Percentiles rank a stretch among this genome's conserved stretches.
Conservation (phyloP, 2,113 vertebrate genomes). For the Trochalopteron elliotii region DNA sequence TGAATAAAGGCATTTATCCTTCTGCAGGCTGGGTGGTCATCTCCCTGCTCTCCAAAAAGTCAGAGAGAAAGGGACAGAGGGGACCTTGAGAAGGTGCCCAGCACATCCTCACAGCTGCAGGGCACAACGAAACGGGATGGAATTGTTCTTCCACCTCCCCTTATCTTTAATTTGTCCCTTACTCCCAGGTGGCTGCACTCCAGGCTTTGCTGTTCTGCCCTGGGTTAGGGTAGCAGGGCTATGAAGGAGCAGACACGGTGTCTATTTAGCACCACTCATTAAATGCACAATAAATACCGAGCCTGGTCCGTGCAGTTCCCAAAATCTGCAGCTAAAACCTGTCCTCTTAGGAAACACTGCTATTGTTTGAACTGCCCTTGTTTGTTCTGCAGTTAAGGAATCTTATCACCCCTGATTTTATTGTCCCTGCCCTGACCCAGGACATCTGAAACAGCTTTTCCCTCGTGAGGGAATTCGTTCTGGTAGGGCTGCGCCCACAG, state of each 20-base stretch:
- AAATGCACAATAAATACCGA: neutral
- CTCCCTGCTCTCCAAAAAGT: neutral
- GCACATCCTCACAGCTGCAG: neutral
- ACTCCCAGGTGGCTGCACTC: neutral
- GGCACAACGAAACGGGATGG: accelerated
- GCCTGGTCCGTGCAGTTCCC: neutral
- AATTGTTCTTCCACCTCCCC: neutral
- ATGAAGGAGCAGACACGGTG: neutral
- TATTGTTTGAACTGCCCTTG: neutral
- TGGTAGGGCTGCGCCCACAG: neutral
- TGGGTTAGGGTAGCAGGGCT: neutral
- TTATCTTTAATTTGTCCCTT: neutral
- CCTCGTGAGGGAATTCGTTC: neutral
- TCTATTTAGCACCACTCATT: neutral
- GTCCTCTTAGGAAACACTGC: neutral
- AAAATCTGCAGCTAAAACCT: neutral
- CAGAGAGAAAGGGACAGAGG: neutral
- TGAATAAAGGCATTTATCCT: neutral
- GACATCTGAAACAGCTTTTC: neutral
- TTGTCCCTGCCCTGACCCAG: slow-evolving; percentile 6
- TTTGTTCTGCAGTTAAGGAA: slow-evolving; percentile 31
- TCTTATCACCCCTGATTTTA: slow-evolving; percentile 16
- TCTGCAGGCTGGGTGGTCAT: neutral
- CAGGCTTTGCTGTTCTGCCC: neutral
- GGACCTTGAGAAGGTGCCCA: accelerated